These are phyloP conservation scores for Xenotilapia flavipinnis DNA, from an alignment of 2,113 vertebrate species.

Conservation along the genomic window DNA sequence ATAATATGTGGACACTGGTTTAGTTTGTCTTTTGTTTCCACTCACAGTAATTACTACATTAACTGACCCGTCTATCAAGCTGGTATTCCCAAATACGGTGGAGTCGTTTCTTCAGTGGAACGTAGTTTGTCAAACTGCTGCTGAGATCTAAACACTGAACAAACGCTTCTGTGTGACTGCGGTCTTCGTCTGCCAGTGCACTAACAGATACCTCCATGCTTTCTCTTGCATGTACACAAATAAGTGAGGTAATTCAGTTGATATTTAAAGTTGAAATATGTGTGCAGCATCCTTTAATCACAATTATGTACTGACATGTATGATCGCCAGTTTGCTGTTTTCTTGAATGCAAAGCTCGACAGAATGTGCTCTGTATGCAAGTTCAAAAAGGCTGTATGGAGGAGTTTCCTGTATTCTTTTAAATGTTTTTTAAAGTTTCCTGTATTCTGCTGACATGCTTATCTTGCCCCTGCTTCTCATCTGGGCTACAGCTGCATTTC, in stretches of 20 bases:
- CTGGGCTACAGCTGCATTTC: conserved; percentile 52
- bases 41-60: not conserved
- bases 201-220: not conserved
- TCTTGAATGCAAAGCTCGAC: not conserved
- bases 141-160: not conserved
- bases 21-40: not conserved
- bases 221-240: not conserved
- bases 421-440: not conserved
- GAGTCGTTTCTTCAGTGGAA: not conserved
- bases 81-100: not conserved
- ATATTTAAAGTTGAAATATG: not conserved
- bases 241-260: not conserved
- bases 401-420: not conserved
- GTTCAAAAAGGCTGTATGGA: not conserved
- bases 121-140: not conserved
- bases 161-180: not conserved
- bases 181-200: not conserved
- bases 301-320: not conserved
- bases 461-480: conserved; percentile 8
- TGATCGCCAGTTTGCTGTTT: not conserved
- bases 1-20: not conserved
- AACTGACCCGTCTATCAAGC: not conserved
- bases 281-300: not conserved
- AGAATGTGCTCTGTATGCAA: not conserved
- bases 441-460: not conserved